Base-by-base conservation (phyloP, 35 echinoderm and acorn worm species). In the Chiridota heheva region DNA sequence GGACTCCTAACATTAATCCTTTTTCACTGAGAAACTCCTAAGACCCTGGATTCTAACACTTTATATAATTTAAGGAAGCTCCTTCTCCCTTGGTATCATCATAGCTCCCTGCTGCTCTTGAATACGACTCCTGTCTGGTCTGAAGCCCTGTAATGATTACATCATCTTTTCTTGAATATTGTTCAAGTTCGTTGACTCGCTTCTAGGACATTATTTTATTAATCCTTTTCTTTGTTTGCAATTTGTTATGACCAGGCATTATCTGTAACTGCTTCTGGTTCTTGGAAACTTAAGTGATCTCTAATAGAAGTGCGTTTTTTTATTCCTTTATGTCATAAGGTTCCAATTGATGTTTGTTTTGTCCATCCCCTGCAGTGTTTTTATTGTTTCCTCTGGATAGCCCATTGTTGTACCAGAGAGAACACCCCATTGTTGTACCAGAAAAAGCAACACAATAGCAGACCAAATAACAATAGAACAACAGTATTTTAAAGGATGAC, bases 71-170 rank as follows among this genome's bases (percentile, higher is more conserved):
- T 20, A 49, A 20, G 46, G 46, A 20, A 20, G 20, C 7, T 20
- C 20, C 20, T 20, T 58, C 7, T 20, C 20, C 20, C 46, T 58
- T 58, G 55, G 55, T 22, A 58, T 18, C 55, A 58, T 58, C 55
- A 27, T 2, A 4, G 55, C 29, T 58, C 18, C 55, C 29, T 58
- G 55, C 55, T 58, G 55, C 55, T 27, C 55, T 3, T 3, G 62
- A 5, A 66, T 66, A 66, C 37, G 62, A 66, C 3, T 66, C 62
- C 5, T 66, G 62, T 2, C 37, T 26, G 37, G 37, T 66, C 62
- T 66, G 62, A 66, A 66, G 25, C 62, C 62, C 62, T 33, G 62
- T 66, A 66, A 66, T 66, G 25, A 66, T 66, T 26, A 66, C 29
- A 36, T 66, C 62, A 66, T 66, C 62, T 66, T 66, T 66, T 35